Evolutionary conservation across 2,113 vertebrate genomes (phyloP).

Genomic region (Forbesichthys papilliferus): DNA sequence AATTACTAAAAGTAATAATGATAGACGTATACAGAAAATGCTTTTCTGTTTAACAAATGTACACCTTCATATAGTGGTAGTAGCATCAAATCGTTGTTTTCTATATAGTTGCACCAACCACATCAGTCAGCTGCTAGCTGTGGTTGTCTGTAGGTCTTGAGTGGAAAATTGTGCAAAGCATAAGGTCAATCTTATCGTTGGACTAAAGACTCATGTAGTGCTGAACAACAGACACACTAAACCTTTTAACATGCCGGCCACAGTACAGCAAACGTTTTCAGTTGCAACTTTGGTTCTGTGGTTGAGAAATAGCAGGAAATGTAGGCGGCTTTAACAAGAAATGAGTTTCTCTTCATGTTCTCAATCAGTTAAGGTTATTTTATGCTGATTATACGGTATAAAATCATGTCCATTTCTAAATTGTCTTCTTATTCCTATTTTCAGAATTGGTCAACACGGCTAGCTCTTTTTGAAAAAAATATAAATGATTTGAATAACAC

Average conservation of each 20-base stretch:
- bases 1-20: no score
- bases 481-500: neutral
- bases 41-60: no score
- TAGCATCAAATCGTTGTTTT: conserved; percentile 26
- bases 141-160: conserved; percentile 20
- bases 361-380: conserved; percentile 63
- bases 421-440: neutral
- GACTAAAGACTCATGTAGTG: conserved; percentile 17
- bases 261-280: conserved; percentile 49
- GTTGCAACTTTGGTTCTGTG: conserved; percentile 70
- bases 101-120: conserved; percentile 39
- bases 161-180: conserved; percentile 21
- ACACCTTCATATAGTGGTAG: no score
- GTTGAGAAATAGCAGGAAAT: conserved; percentile 82
- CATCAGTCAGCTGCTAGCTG: conserved; percentile 11
- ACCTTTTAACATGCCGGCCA: conserved; percentile 17
- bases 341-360: conserved; percentile 73
- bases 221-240: conserved; percentile 10
- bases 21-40: no score
- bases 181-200: conserved; percentile 41
- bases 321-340: conserved; percentile 86
- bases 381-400: conserved; percentile 55
- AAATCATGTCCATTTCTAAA: conserved; percentile 2
- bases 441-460: neutral
- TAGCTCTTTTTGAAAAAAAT: neutral